A percentile compares a stretch with the other conserved stretches of the same genome.
Conservation (phyloP, 1,140 invertebrate species). For the Limonius californicus region DNA sequence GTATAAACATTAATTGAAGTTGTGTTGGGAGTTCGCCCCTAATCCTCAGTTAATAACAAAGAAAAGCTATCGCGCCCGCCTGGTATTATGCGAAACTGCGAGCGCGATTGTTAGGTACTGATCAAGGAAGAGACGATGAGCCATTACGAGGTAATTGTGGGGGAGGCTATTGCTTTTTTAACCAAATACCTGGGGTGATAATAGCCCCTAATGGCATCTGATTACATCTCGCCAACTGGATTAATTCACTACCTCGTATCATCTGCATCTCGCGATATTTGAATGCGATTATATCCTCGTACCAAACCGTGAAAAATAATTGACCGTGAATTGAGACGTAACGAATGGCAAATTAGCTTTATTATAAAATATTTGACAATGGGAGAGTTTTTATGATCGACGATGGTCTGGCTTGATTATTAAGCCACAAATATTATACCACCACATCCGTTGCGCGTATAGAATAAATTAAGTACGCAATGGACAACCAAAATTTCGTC, state of each 20-base stretch:
- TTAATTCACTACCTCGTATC: conserved; percentile 36
- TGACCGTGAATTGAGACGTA: no score
- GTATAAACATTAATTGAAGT: conserved; percentile 28
- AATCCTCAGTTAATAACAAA: conserved; percentile 28
- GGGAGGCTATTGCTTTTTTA: conserved; percentile 46
- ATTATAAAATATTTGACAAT: no score
- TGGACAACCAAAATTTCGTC: no score
- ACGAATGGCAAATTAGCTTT: no score
- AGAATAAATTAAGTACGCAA: no score
- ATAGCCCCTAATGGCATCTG: conserved; percentile 42
- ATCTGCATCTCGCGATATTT: conserved; percentile 3
- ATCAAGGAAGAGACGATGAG: conserved; percentile 43
- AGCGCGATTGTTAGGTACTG: conserved; percentile 45
- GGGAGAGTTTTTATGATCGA: no score
- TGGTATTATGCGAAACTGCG: conserved; percentile 21
- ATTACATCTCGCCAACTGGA: conserved; percentile 43
- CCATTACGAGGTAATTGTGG: conserved; percentile 42
- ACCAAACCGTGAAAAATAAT: background rate
- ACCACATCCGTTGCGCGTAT: no score
- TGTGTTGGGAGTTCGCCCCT: conserved; percentile 15
- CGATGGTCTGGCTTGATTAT: no score
- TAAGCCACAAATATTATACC: no score
- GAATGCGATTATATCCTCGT: conserved; percentile 4
- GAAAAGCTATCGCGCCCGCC: conserved; percentile 19
- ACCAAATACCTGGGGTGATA: conserved; percentile 46